Conservation (phyloP, 2,797 vertebrate genomes). For the Vultur gryphus region DNA sequence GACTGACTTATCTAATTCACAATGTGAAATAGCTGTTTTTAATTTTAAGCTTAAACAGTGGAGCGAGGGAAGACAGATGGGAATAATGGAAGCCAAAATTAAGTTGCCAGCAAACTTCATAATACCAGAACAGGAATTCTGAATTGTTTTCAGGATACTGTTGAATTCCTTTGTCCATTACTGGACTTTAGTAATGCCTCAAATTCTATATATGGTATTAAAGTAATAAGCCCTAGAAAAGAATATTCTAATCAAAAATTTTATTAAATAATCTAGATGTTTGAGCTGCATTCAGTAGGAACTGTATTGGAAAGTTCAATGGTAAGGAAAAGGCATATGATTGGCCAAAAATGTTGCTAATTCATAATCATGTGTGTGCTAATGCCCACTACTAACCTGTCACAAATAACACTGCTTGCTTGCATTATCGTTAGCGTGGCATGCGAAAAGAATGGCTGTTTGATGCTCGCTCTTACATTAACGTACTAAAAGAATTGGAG, state of each 20-base stretch:
- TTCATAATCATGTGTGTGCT: slow-evolving; percentile 70
- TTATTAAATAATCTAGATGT: slow-evolving; percentile 96
- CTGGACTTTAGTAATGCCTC: background rate
- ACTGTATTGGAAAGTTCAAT: slow-evolving; percentile 86
- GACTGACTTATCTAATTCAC: background rate
- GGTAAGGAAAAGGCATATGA: slow-evolving; percentile 91
- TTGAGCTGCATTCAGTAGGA: slow-evolving; percentile 90
- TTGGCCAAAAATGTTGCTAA: slow-evolving; percentile 72
- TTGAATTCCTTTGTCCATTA: background rate
- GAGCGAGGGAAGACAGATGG: background rate
- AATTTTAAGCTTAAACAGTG: background rate
- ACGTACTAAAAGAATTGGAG: slow-evolving; percentile 11
- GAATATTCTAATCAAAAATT: slow-evolving; percentile 79
- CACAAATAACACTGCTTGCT: slow-evolving; percentile 68
- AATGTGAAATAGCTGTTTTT: background rate
- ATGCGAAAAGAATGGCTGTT: slow-evolving; percentile 52
- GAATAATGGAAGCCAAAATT: background rate
- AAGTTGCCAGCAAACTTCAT: background rate
- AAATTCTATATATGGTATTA: slow-evolving; percentile 41
- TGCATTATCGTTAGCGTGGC: slow-evolving; percentile 64
- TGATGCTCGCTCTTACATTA: slow-evolving; percentile 37
- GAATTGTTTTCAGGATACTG: background rate
- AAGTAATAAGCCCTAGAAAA: slow-evolving; percentile 42
- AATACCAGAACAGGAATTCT: background rate
- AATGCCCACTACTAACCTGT: slow-evolving; percentile 69